Base-by-base conservation (phyloP, 53 echinoderm and acorn worm species). In the Luidia sarsii region DNA sequence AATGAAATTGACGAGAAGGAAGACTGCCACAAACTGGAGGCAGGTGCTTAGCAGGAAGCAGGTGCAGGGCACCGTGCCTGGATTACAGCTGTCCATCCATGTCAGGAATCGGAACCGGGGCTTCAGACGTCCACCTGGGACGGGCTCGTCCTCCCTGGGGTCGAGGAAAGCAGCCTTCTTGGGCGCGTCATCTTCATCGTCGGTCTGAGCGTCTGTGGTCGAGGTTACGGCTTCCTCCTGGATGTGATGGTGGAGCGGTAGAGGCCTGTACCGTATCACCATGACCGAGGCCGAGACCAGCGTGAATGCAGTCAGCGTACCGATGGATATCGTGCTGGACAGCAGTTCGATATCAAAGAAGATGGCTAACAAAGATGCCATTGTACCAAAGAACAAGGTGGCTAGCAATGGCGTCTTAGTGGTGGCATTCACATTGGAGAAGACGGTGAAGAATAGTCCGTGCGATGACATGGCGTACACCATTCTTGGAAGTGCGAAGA, bases 391-490 rank as follows among this genome's bases (percentile, higher is more conserved):
- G 45, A 63, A 57, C 1, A 93, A 27, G 2, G 83, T 77, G 7
- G 89, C 89, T 8, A 65, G 32, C 10, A 93, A 22, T 31, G 93
- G 93, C 13, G 87, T 87, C 41, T 83, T 77, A 1, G 93, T 86
- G 19, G 80, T 48, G 7, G 64, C 18, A 50, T 90, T 64, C 0
- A 93, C 80, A 4, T 13, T 53, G 4, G 89, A 65, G 3, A 93
- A 73, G 9, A 65, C 45, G 15, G 38, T 49, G 30, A 83, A 87
- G 51, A 93, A 29, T 21, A 93, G 41, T 10, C 93, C 89, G 30
- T 93, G 89, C 23, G 55, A 33, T 14, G 89, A 70, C 83, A 93
- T 89, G 1, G 93, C 93, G 33, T 93, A 93, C 3, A 83, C 20
- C 11, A 79, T 67, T 50, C 93, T 64, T 29, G 93, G 83, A 13